Base-by-base conservation (phyloP, 2,888 invertebrate genomes). In the Pristionchus fissidentatus region DNA sequence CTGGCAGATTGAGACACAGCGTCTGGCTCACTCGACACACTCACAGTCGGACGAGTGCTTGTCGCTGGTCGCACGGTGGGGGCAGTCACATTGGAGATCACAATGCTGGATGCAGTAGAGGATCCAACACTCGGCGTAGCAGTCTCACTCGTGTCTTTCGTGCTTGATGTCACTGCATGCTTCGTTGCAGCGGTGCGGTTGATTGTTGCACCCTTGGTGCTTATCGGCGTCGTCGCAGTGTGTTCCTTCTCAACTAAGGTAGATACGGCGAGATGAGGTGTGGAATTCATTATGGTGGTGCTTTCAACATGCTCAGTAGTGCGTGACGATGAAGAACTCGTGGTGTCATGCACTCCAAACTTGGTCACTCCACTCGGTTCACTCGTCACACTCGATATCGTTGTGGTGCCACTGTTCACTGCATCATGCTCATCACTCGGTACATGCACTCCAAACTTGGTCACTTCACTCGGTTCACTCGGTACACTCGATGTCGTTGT, bases 291-390 rank as follows among this genome's bases (percentile, higher is more conserved):
- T 32, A 13, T 60, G 13, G 38, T 66, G 66, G 66, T 66, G 10
- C 15, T 4, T 38, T 38, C 66, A 38, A 15, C n/a, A n/a, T n/a
- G n/a, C n/a, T n/a, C n/a, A n/a, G n/a, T n/a, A n/a, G 66, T 66
- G 22, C 66, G 35, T 22, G 66, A 66, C 13, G 66, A 38, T 3
- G 66, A 38, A 13, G 10, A n/a, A 29, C n/a, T n/a, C 26, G 4
- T 62, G 62, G 62, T 2, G 32, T 35, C 62, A 62, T 62, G 62
- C 62, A 62, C 62, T 2, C 70, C 70, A 70, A 13, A n/a, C 41
- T 38, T n/a, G 3, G 70, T 70, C 55, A 22, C 13, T 3, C 1
- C 41, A n/a, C 70, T 70, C n/a, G 41, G 41, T 70, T 70, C 70
- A 22, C 19, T 70, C 10, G 70, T 70, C n/a, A 22, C 29, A n/a